phyloP scores from a whole-genome alignment of 2,797 vertebrate species.

The Rhynchonycteris naso region DNA sequence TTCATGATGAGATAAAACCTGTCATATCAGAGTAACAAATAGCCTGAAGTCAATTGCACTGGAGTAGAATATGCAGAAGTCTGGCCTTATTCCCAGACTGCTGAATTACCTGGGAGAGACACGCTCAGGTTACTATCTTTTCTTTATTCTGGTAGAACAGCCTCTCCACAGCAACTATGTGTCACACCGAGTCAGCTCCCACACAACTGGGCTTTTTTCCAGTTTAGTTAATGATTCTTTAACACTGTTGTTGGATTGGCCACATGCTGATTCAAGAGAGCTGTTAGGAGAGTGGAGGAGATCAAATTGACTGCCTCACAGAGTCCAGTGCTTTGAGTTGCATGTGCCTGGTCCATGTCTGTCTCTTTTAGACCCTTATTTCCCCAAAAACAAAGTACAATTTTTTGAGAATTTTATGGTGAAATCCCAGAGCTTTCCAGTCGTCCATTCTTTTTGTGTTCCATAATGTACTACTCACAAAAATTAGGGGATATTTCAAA shows the following conservation, averaged over 20 bases:
- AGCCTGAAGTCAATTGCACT: not conserved
- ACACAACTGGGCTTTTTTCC: not conserved
- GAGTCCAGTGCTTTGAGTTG: not conserved
- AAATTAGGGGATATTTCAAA: too few species aligned
- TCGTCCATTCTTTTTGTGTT: slow-evolving; percentile 17
- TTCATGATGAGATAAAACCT: not conserved
- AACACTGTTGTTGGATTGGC: not conserved
- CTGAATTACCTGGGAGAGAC: slow-evolving; percentile 24
- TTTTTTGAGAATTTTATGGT: not conserved
- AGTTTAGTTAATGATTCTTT: not conserved
- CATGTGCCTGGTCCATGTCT: not conserved
- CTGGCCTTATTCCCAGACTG: slow-evolving; percentile 39
- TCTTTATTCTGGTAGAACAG: not conserved
- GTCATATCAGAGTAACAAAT: not conserved
- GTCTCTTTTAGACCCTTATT: not conserved
- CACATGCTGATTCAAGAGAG: not conserved
- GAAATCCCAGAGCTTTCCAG: not conserved
- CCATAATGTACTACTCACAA: not conserved
- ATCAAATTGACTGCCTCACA: not conserved
- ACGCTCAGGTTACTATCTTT: not conserved
- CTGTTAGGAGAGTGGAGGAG: not conserved
- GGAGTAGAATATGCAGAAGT: not conserved
- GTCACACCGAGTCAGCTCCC: not conserved
- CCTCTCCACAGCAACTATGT: not conserved
- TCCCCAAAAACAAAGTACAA: not conserved